These are phyloP conservation scores for Corythornis vintsioides DNA, from an alignment of 2,113 vertebrate genomes.

Conservation along the genomic window DNA sequence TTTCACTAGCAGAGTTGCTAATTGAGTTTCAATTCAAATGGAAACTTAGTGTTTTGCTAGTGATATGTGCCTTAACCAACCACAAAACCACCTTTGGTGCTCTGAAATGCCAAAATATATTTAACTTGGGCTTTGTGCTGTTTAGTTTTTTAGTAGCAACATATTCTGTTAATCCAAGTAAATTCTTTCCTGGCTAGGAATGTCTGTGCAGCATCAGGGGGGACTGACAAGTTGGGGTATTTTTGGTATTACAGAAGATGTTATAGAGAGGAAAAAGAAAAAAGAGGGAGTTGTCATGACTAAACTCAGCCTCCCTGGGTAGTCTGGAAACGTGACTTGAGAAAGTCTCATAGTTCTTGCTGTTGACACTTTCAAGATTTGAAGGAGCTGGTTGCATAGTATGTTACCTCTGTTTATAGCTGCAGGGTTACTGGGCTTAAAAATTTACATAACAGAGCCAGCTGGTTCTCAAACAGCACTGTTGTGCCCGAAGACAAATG, in stretches of 20 bases:
- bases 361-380: neutral
- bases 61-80: neutral
- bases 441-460: neutral
- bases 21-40: neutral
- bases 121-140: neutral
- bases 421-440: neutral
- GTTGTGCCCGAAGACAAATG: neutral
- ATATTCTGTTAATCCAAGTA: neutral
- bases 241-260: neutral
- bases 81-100: neutral
- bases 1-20: neutral
- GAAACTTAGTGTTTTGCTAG: neutral
- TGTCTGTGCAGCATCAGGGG: neutral
- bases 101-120: neutral
- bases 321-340: neutral
- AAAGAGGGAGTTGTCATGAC: neutral
- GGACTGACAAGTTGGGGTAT: neutral
- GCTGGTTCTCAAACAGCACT: neutral
- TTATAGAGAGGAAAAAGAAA: neutral
- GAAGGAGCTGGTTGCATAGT: neutral
- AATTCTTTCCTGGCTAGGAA: conserved; percentile 13
- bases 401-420: neutral
- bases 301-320: neutral
- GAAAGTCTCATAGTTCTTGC: neutral
- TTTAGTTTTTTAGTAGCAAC: neutral